Evolutionary conservation across 2,113 vertebrate species (phyloP).

Genomic region (Heliornis fulica): DNA sequence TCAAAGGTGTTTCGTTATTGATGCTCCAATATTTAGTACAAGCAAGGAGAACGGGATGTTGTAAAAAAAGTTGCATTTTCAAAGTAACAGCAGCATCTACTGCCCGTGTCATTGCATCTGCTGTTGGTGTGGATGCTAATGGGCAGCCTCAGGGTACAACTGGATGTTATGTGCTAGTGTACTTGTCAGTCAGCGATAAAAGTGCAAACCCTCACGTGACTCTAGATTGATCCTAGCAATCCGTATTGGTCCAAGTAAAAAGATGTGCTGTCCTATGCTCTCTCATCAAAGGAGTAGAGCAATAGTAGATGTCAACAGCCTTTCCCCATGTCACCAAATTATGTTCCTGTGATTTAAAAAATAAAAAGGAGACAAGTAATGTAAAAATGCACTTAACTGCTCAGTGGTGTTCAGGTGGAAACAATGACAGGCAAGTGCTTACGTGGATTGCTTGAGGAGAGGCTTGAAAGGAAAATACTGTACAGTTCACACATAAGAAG

Average conservation of each 20-base stretch:
- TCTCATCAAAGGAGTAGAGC: not conserved
- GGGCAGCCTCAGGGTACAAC: not conserved
- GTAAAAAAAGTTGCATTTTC: not conserved
- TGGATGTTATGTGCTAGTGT: not conserved
- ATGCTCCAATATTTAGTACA: not conserved
- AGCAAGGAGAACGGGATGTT: not conserved
- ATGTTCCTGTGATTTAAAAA: not conserved
- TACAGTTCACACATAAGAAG: not conserved
- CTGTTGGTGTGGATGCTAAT: not conserved
- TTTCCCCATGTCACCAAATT: not conserved
- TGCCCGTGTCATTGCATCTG: not conserved
- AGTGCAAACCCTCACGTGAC: not conserved
- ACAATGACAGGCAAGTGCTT: not conserved
- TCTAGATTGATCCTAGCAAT: not conserved
- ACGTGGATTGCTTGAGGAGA: not conserved
- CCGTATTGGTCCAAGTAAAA: not conserved
- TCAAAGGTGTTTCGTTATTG: not conserved
- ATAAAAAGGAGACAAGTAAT: not conserved
- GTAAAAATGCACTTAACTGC: not conserved
- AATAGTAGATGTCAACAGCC: not conserved
- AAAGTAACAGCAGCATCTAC: not conserved
- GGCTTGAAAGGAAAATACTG: not conserved
- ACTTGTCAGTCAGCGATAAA: not conserved
- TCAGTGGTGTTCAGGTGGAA: not conserved
- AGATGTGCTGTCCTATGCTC: not conserved